Percentiles rank a stretch among this genome's conserved stretches.
These are phyloP conservation scores for Caenorhabditis sulstoni DNA, from an alignment of 2,888 invertebrate genomes.

Conservation along the genomic window DNA sequence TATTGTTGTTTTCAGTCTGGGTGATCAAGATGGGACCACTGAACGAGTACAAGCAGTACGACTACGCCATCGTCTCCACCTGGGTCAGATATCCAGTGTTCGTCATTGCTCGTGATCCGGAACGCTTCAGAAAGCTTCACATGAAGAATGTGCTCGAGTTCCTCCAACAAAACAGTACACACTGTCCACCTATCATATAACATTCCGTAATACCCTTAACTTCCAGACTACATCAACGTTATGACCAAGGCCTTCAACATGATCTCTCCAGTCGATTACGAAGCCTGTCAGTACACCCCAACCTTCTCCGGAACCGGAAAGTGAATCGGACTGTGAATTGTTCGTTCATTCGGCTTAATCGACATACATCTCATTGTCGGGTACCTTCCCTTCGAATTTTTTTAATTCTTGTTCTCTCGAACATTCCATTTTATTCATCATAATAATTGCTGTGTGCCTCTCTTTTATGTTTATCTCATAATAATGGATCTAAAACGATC, in stretches of 20 bases:
- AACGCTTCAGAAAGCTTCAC: constrained; percentile 77
- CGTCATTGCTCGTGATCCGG: constrained; percentile 80
- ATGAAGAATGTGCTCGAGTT: constrained; percentile 81
- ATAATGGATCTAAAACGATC: background rate
- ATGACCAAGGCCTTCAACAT: constrained; percentile 81
- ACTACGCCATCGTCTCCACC: constrained; percentile 80
- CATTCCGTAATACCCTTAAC: background rate
- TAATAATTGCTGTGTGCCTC: too few species aligned
- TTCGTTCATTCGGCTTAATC: constrained; percentile 15
- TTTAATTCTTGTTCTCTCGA: background rate
- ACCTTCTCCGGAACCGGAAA: constrained; percentile 80
- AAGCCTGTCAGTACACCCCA: constrained; percentile 81
- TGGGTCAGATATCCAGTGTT: constrained; percentile 80
- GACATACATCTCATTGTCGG: constrained; percentile 53
- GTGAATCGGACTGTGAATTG: constrained; percentile 52
- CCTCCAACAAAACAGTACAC: constrained; percentile 80
- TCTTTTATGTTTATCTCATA: too few species aligned
- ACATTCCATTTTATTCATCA: constrained; percentile 18
- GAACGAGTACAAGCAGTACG: constrained; percentile 81
- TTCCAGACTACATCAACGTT: constrained; percentile 81
- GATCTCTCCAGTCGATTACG: constrained; percentile 81
- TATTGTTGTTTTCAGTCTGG: constrained; percentile 79
- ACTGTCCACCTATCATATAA: background rate
- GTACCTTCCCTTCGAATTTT: constrained; percentile 30
- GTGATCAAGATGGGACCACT: constrained; percentile 81